phyloP scores from a whole-genome alignment of 2,888 invertebrate species.

The Mythimna vitellina region DNA sequence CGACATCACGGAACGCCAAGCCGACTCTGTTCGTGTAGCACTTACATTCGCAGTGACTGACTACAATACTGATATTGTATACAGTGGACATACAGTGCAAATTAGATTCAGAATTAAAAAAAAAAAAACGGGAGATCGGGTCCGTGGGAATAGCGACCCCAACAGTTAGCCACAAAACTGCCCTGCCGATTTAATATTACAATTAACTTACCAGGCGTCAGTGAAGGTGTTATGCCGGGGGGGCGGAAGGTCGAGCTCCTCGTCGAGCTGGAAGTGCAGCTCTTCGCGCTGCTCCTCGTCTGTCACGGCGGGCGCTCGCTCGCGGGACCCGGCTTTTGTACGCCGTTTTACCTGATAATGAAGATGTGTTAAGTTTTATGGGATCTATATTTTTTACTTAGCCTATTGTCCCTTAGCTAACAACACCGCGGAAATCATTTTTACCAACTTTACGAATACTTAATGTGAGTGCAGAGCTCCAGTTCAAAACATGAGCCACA shows the following conservation, averaged over 20 bases:
- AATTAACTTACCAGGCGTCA: conserved; percentile 89
- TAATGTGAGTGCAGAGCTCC: too few relatives aligned
- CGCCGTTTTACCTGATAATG: conserved; percentile 90
- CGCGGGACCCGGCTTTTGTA: conserved; percentile 90
- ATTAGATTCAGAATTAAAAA: too few relatives aligned
- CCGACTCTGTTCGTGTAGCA: conserved; percentile 51
- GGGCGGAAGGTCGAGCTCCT: conserved; percentile 96
- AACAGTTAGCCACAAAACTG: too few relatives aligned
- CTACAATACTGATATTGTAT: conserved; percentile 23
- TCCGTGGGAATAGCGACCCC: too few relatives aligned
- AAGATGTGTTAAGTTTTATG: not conserved
- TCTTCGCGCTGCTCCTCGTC: conserved; percentile 92
- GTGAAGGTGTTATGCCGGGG: conserved; percentile 96
- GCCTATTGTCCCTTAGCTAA: too few relatives aligned
- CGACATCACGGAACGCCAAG: conserved; percentile 59
- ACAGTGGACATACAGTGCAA: conserved; percentile 54
- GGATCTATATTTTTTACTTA: too few relatives aligned
- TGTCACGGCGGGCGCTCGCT: conserved; percentile 70
- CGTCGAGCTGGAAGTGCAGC: conserved; percentile 99
- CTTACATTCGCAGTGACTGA: conserved; percentile 58
- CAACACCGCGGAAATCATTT: too few relatives aligned
- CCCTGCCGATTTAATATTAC: too few relatives aligned
- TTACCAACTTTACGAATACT: too few relatives aligned
- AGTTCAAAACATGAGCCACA: too few relatives aligned
- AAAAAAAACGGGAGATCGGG: too few relatives aligned